Percentiles rank a stretch among this genome's conserved stretches.
phyloP scores from a whole-genome alignment of 2,797 vertebrate species.

The Poliocrania exsul region DNA sequence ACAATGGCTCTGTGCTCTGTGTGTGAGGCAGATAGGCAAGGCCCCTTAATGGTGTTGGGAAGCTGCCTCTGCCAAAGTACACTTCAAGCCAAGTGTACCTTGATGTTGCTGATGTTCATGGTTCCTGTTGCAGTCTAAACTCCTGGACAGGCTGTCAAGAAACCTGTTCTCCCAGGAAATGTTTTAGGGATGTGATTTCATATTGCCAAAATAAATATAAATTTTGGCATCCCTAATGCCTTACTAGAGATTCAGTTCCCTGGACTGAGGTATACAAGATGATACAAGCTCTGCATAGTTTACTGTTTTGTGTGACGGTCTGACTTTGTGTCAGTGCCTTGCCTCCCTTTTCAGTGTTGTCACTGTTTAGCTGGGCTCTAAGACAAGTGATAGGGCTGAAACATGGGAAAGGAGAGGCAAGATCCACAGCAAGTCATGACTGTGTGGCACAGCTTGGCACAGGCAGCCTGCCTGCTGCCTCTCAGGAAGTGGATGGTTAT shows the following conservation, averaged over 20 bases:
- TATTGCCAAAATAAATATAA: background rate
- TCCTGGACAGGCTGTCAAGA: background rate
- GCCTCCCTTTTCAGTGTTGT: background rate
- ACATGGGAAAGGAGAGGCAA: background rate
- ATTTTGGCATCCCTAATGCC: background rate
- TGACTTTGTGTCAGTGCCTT: background rate
- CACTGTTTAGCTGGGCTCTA: background rate
- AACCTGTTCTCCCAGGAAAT: background rate
- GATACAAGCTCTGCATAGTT: background rate
- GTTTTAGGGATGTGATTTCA: background rate
- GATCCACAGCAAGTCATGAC: background rate
- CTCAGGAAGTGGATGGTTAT: background rate
- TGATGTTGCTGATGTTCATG: background rate
- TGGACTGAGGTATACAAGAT: background rate
- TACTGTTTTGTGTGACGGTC: background rate
- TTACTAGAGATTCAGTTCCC: background rate
- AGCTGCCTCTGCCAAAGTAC: background rate
- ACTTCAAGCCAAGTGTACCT: background rate
- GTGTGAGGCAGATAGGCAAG: background rate
- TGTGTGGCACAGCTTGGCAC: background rate
- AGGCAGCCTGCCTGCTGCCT: background rate
- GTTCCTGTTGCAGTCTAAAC: background rate
- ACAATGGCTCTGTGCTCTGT: background rate
- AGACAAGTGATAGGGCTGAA: background rate
- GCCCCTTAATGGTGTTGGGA: background rate